Percentiles rank a stretch among this genome's conserved stretches.
Evolutionary conservation across 2,113 vertebrate species (phyloP).

Genomic region (Hyperoodon ampullatus): DNA sequence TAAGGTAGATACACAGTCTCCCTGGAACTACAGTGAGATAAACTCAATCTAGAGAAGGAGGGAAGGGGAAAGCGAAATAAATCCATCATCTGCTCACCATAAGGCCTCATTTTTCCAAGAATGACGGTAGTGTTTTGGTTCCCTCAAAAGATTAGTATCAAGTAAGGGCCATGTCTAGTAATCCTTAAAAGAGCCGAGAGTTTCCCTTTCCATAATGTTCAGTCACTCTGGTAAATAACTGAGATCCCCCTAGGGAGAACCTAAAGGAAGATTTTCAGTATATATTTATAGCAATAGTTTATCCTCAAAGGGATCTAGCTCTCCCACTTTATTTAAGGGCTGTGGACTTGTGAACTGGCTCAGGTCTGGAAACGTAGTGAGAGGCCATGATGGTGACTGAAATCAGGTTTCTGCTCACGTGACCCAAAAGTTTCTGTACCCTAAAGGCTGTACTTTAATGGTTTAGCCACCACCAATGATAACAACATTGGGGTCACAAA

Average conservation of each 20-base stretch:
- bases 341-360: not conserved
- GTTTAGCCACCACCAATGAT: not conserved
- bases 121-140: not conserved
- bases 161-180: not conserved
- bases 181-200: not conserved
- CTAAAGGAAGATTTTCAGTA: not conserved
- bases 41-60: too few relatives aligned
- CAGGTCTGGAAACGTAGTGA: not conserved
- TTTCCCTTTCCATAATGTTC: not conserved
- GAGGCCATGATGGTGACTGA: too few relatives aligned
- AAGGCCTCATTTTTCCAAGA: not conserved
- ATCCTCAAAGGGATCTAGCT: not conserved
- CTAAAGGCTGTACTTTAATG: not conserved
- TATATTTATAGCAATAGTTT: not conserved
- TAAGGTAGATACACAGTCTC: not conserved
- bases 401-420: not conserved
- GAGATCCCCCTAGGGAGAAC: not conserved
- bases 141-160: not conserved
- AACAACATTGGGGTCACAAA: not conserved
- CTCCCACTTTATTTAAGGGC: not conserved
- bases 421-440: not conserved
- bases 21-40: not conserved
- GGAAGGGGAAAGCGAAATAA: rapidly evolving
- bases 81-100: too few relatives aligned
- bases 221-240: not conserved